Conservation (phyloP, 2,113 vertebrate species). For the Mobula birostris region DNA sequence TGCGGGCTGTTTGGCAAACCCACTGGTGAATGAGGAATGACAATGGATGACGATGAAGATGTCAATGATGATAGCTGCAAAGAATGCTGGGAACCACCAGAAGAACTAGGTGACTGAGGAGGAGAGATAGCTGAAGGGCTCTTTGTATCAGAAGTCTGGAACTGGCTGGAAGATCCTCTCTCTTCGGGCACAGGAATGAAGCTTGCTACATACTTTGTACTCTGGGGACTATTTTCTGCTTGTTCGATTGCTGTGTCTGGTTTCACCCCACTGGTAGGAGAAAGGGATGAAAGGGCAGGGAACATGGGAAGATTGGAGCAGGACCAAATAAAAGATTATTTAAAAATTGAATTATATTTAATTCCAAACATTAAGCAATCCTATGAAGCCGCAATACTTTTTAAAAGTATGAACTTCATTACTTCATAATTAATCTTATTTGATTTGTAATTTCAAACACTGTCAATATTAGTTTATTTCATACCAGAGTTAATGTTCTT, state of each 20-base stretch:
- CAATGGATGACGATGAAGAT: constrained; percentile 48
- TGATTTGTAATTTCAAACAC: constrained; percentile 17
- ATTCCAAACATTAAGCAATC: constrained; percentile 11
- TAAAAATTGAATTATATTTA: background rate
- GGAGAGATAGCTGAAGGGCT: constrained; percentile 41
- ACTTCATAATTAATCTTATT: background rate
- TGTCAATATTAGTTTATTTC: constrained; percentile 18
- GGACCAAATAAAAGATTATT: constrained; percentile 38
- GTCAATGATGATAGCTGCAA: constrained; percentile 46
- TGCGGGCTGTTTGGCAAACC: constrained; percentile 46
- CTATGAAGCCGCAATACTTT: background rate
- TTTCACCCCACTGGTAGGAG: constrained; percentile 45
- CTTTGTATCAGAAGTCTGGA: constrained; percentile 36
- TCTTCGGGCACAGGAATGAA: constrained; percentile 46
- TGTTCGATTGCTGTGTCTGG: constrained; percentile 34
- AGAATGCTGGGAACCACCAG: constrained; percentile 38
- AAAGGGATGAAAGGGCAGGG: constrained; percentile 2
- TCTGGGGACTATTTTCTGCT: constrained; percentile 39
- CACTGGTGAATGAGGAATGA: constrained; percentile 48
- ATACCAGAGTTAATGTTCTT: background rate
- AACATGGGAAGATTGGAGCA: constrained; percentile 37
- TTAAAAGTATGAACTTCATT: background rate
- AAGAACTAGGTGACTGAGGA: constrained; percentile 46
- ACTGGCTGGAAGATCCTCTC: constrained; percentile 40
- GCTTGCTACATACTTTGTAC: constrained; percentile 41